These are phyloP conservation scores for Eremobia ochroleuca DNA, from an alignment of 2,888 invertebrate species.

Conservation along the genomic window DNA sequence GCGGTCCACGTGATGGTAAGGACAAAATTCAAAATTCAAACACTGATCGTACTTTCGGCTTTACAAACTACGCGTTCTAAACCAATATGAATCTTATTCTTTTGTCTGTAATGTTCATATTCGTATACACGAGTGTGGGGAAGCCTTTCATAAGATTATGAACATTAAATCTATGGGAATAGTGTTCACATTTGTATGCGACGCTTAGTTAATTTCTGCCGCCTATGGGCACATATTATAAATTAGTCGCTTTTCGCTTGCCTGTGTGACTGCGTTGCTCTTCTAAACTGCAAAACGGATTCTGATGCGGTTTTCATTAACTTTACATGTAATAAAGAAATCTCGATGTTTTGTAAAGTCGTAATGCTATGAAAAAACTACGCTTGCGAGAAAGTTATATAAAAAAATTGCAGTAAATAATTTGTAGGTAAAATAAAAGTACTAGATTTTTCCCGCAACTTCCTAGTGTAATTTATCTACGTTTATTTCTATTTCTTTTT, in stretches of 20 bases:
- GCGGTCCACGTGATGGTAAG: neutral
- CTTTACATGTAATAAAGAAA: neutral
- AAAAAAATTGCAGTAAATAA: conserved; percentile 10
- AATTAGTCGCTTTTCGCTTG: neutral
- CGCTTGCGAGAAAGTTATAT: neutral
- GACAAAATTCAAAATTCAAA: no score
- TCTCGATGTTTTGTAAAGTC: neutral
- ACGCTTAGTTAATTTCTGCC: no score
- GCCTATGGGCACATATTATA: neutral
- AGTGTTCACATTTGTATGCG: neutral
- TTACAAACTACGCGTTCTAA: no score
- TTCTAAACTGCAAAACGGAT: neutral
- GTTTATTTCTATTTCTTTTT: conserved; percentile 1
- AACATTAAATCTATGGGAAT: neutral
- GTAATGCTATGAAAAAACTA: conserved; percentile 8
- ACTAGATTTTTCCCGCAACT: conserved; percentile 46
- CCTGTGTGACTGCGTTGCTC: neutral
- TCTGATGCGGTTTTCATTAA: neutral
- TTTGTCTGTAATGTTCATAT: fast-evolving
- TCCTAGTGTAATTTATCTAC: conserved; percentile 17
- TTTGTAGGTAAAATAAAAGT: conserved; percentile 25
- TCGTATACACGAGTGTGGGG: neutral
- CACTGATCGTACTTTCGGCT: neutral
- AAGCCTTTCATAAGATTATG: neutral
- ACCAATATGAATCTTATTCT: neutral